Evolutionary conservation across 1,140 invertebrate species (phyloP).

Genomic region (Diachasmimorpha longicaudata): DNA sequence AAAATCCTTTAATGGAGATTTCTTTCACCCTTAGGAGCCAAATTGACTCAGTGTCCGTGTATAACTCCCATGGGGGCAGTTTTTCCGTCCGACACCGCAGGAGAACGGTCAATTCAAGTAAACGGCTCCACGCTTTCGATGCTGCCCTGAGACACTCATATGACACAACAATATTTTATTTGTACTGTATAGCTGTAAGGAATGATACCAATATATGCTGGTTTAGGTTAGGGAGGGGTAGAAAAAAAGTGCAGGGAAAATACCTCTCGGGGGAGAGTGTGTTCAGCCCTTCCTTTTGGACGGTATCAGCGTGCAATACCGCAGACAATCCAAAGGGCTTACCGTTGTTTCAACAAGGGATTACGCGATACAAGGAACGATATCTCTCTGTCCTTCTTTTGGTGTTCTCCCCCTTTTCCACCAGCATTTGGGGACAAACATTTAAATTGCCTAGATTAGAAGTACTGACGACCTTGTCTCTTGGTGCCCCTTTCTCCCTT

Average conservation of each 20-base stretch:
- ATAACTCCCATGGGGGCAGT: background rate
- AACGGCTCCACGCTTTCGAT: background rate
- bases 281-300: slow-evolving; percentile 32
- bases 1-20: background rate
- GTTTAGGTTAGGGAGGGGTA: background rate
- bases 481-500: slow-evolving; percentile 10
- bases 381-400: slow-evolving; percentile 25
- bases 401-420: slow-evolving; percentile 13
- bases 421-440: slow-evolving; percentile 43
- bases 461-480: background rate
- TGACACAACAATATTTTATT: too few relatives aligned
- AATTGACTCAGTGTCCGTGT: background rate
- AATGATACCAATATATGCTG: background rate
- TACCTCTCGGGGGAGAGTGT: slow-evolving; percentile 32
- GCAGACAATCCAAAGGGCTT: slow-evolving; percentile 51
- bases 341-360: slow-evolving; percentile 54
- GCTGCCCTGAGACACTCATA: too few relatives aligned
- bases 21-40: background rate
- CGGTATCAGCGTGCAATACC: slow-evolving; percentile 45
- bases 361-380: slow-evolving; percentile 42
- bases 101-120: background rate
- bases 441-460: slow-evolving; percentile 52
- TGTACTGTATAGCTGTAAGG: background rate
- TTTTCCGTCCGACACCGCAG: background rate
- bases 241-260: slow-evolving; percentile 17